Evolutionary conservation across 1,140 invertebrate species (phyloP).

Genomic region (Agraylea sexmaculata): DNA sequence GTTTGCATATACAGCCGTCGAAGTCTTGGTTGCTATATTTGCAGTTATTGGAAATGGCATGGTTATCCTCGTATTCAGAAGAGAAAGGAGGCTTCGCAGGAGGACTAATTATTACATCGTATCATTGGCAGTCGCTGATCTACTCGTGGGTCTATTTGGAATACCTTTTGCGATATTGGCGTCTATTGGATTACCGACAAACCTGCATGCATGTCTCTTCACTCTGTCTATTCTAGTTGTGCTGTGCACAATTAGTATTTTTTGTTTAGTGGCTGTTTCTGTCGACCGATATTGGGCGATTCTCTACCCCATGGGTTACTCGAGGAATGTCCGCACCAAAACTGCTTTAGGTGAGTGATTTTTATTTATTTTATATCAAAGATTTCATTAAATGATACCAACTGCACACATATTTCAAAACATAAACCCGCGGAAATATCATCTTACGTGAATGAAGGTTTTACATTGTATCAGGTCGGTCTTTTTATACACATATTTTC

Average conservation of each 20-base stretch:
- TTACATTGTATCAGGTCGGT: no score
- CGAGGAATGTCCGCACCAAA: conserved; percentile 69
- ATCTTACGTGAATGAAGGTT: no score
- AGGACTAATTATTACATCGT: conserved; percentile 88
- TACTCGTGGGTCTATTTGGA: conserved; percentile 64
- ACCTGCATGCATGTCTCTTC: conserved; percentile 72
- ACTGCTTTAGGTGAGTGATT: conserved; percentile 68
- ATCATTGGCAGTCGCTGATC: conserved; percentile 73
- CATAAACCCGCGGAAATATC: no score
- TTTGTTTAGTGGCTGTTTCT: conserved; percentile 80
- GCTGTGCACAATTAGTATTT: conserved; percentile 83
- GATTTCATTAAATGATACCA: not conserved
- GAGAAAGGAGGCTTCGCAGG: conserved; percentile 61
- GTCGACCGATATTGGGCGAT: conserved; percentile 90
- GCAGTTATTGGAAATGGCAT: conserved; percentile 74
- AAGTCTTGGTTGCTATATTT: conserved; percentile 66
- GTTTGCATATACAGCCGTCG: conserved; percentile 58
- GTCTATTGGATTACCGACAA: conserved; percentile 44
- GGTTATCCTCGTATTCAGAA: conserved; percentile 71
- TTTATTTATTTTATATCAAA: conserved; percentile 3
- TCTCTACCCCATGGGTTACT: conserved; percentile 79
- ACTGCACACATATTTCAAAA: no score
- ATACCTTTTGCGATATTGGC: conserved; percentile 80
- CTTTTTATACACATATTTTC: no score
- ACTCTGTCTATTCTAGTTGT: conserved; percentile 79